Evolutionary conservation across 2,113 vertebrate species (phyloP).

Genomic region (Psettodes erumei): DNA sequence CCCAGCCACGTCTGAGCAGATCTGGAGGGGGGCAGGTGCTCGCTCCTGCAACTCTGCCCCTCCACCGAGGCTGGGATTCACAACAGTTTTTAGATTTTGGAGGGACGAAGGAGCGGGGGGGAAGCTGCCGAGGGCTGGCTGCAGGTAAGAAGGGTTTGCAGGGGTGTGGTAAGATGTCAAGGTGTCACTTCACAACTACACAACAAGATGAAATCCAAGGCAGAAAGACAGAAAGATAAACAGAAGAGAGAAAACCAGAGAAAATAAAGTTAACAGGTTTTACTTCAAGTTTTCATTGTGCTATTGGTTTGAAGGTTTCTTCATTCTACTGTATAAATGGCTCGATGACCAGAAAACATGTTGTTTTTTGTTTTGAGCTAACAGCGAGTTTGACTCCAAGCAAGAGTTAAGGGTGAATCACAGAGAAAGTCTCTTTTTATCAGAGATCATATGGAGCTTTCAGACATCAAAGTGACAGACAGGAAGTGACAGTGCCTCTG

Average conservation of each 20-base stretch:
- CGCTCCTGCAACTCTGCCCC: slow-evolving; percentile 28
- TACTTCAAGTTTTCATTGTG: not conserved
- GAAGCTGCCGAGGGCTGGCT: slow-evolving; percentile 18
- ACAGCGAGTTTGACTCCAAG: not conserved
- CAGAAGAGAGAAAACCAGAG: not conserved
- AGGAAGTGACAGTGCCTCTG: slow-evolving; percentile 23
- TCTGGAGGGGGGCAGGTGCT: slow-evolving; percentile 48
- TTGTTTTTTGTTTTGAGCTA: not conserved
- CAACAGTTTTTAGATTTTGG: slow-evolving; percentile 33
- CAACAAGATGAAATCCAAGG: slow-evolving; percentile 17
- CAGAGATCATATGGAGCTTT: not conserved
- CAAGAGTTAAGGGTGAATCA: not conserved
- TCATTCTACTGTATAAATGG: not conserved
- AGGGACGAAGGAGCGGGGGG: not conserved
- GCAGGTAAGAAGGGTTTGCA: slow-evolving; percentile 33
- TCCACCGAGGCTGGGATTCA: slow-evolving; percentile 42
- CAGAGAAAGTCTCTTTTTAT: slow-evolving; percentile 4
- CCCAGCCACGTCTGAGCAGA: slow-evolving; percentile 35
- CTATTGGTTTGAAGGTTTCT: not conserved
- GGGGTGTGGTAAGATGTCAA: slow-evolving; percentile 35
- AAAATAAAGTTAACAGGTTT: not conserved
- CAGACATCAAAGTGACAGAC: slow-evolving; percentile 21
- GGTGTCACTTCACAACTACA: slow-evolving; percentile 16
- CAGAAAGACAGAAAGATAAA: not conserved
- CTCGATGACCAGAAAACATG: not conserved